Evolutionary conservation across 2,113 vertebrate genomes (phyloP).

Genomic region (Thinocorus orbignyianus): DNA sequence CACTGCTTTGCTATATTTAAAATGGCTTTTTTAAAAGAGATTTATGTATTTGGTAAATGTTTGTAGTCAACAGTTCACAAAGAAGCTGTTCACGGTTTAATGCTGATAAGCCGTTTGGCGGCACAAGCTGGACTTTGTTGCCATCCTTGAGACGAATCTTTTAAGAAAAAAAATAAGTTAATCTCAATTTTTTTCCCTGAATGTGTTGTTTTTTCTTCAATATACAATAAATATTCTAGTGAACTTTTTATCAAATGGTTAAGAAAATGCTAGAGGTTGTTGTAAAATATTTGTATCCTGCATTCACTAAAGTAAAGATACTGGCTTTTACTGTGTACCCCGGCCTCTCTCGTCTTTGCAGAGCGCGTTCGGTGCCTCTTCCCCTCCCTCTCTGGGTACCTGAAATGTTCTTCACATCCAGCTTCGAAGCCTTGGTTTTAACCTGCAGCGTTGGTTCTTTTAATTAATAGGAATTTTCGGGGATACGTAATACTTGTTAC

Average conservation of each 20-base stretch:
- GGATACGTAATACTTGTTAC: accelerated
- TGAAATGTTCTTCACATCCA: accelerated
- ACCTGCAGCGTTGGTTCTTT: not conserved
- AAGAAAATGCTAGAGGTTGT: constrained; percentile 98
- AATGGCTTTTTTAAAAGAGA: constrained; percentile 95
- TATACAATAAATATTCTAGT: constrained; percentile 98
- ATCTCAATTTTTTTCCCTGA: constrained; percentile 94
- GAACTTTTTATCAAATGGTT: constrained; percentile 98
- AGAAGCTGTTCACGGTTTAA: constrained; percentile 95
- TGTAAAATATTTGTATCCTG: constrained; percentile 98
- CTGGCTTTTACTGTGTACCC: constrained; percentile 95
- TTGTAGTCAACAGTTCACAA: constrained; percentile 96
- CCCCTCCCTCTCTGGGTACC: accelerated
- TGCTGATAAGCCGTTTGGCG: constrained; percentile 89
- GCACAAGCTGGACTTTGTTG: constrained; percentile 99
- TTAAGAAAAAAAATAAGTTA: constrained; percentile 91
- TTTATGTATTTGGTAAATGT: constrained; percentile 98
- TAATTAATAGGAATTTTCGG: too few species aligned
- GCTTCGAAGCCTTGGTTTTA: accelerated
- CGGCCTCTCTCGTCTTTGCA: constrained; percentile 81
- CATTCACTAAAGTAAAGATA: constrained; percentile 98
- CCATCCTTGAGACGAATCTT: constrained; percentile 94
- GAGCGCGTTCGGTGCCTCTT: not conserved
- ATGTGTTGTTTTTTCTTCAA: constrained; percentile 98
- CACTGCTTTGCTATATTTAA: constrained; percentile 95